Evolutionary conservation across 2,888 invertebrate species (phyloP).

Genomic region (Leptinotarsa tumamoca): DNA sequence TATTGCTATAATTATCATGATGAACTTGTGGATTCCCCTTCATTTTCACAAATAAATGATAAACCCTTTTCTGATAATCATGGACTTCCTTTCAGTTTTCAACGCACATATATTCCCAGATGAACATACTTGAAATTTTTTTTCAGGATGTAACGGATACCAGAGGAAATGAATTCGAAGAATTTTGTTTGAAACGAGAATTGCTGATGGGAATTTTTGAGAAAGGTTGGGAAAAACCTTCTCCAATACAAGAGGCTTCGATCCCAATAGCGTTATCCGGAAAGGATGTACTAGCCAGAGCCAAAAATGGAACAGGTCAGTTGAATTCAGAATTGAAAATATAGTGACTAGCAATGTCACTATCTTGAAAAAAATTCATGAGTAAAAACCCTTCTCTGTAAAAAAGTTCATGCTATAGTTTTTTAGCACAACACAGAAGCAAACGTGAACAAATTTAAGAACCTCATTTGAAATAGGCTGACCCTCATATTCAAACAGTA

Average conservation of each 20-base stretch:
- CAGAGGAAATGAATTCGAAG: slow-evolving; percentile 99
- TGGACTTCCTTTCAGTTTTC: slow-evolving; percentile 78
- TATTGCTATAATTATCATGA: slow-evolving; percentile 45
- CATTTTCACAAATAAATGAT: slow-evolving; percentile 63
- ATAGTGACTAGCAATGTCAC: too few species aligned
- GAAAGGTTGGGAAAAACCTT: slow-evolving; percentile 99
- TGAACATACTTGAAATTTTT: background rate
- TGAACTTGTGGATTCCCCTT: slow-evolving; percentile 64
- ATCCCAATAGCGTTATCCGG: slow-evolving; percentile 98
- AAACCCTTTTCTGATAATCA: slow-evolving; percentile 54
- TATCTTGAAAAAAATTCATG: too few species aligned
- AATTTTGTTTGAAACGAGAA: slow-evolving; percentile 97
- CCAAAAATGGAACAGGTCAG: slow-evolving; percentile 96
- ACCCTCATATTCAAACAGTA: too few species aligned
- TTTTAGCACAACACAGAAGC: too few species aligned
- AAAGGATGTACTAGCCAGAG: slow-evolving; percentile 97
- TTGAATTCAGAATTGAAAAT: background rate
- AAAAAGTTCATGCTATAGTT: too few species aligned
- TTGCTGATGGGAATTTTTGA: slow-evolving; percentile 99
- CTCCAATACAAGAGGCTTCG: slow-evolving; percentile 99
- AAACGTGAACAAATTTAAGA: background rate
- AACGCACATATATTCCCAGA: slow-evolving; percentile 76
- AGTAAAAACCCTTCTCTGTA: too few species aligned
- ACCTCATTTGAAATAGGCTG: too few species aligned
- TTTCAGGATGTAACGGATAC: slow-evolving; percentile 95